A percentile compares a stretch with the other conserved stretches of the same genome.
These are phyloP conservation scores for Coccyzus lansbergi DNA, from an alignment of 2,797 vertebrate genomes.

Conservation along the genomic window DNA sequence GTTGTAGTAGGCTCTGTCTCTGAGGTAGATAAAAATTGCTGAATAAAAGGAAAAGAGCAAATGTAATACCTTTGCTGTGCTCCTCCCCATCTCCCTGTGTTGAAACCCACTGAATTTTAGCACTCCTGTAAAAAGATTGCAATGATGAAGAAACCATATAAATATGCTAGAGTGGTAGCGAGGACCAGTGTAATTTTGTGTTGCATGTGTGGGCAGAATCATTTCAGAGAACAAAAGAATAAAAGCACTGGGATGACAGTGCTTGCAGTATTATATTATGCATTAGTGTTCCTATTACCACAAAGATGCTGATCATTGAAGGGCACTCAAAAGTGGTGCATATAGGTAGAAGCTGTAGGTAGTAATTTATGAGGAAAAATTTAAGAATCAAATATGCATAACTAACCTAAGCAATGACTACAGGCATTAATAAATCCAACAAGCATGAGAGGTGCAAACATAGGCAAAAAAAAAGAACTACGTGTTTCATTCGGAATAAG, in stretches of 20 bases:
- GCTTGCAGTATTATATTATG: background rate
- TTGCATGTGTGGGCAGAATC: background rate
- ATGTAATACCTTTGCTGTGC: accelerated
- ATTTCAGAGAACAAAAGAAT: background rate
- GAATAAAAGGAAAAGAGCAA: background rate
- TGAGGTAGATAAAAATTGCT: background rate
- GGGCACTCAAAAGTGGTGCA: background rate
- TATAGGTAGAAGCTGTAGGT: background rate
- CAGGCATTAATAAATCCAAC: background rate
- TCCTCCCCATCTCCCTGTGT: background rate
- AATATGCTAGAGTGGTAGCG: background rate
- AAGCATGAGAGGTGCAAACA: background rate
- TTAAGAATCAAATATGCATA: background rate
- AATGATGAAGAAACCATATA: background rate
- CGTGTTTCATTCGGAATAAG: background rate
- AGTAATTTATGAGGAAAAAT: background rate
- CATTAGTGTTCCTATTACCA: background rate
- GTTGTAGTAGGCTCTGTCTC: background rate
- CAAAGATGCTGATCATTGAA: background rate
- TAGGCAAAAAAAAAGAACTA: background rate
- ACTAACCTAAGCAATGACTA: background rate
- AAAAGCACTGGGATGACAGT: accelerated
- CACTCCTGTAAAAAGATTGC: background rate
- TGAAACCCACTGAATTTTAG: background rate
- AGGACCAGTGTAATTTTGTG: background rate